These are phyloP conservation scores for Telmatherina bonti DNA, from an alignment of 2,797 vertebrate species.

Conservation along the genomic window DNA sequence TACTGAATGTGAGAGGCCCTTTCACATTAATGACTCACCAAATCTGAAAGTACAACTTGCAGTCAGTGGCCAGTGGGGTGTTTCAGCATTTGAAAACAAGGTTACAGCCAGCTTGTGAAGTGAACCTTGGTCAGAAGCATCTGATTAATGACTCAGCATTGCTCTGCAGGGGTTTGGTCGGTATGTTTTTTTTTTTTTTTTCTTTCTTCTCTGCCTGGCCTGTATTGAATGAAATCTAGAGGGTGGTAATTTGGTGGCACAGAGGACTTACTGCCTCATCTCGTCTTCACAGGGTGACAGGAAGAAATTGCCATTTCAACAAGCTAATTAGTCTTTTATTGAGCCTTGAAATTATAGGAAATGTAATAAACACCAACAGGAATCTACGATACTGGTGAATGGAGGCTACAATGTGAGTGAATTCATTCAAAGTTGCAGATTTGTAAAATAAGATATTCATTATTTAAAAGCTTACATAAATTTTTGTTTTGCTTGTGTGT, in stretches of 20 bases:
- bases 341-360: conserved; percentile 15
- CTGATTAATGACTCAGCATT: conserved; percentile 71
- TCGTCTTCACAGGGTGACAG: conserved; percentile 25
- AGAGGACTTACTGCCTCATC: conserved; percentile 48
- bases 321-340: conserved; percentile 28
- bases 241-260: conserved; percentile 53
- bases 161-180: conserved; percentile 37
- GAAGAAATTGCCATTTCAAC: conserved; percentile 31
- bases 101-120: conserved; percentile 57
- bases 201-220: conserved; percentile 2
- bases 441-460: too few relatives aligned
- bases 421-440: too few relatives aligned
- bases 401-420: not conserved
- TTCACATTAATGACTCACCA: conserved; percentile 59
- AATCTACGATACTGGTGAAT: not conserved
- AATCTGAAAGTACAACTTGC: conserved; percentile 49
- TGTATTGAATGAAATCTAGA: conserved; percentile 65
- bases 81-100: conserved; percentile 67
- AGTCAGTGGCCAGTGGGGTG: conserved; percentile 57
- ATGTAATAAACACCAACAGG: conserved; percentile 23
- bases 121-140: conserved; percentile 41
- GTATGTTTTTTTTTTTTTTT: conserved; percentile 25
- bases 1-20: conserved; percentile 21
- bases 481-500: not conserved
- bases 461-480: too few relatives aligned